Evolutionary conservation across 2,113 vertebrate genomes (phyloP).

Genomic region (Chionomys nivalis): DNA sequence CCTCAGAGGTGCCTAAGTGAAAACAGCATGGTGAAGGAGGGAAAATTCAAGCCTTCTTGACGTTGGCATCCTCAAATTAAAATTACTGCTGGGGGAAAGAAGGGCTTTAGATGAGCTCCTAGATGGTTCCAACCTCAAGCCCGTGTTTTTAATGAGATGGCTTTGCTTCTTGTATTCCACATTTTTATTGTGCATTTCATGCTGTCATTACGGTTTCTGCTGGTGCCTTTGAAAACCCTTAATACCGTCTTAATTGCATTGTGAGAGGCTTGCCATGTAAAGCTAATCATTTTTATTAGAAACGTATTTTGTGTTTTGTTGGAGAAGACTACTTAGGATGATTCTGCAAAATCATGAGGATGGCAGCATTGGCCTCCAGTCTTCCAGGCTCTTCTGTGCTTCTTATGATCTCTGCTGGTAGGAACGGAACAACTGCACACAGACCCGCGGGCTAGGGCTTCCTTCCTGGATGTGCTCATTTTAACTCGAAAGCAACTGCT

Average conservation of each 20-base stretch:
- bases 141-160: background rate
- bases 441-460: background rate
- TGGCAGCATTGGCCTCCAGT: background rate
- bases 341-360: background rate
- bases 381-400: background rate
- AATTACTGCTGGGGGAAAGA: conserved; percentile 30
- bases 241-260: conserved; percentile 62
- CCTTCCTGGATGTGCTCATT: background rate
- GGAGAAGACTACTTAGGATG: conserved; percentile 7
- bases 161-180: conserved; percentile 55
- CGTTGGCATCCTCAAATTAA: background rate
- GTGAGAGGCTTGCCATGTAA: conserved; percentile 33
- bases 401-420: background rate
- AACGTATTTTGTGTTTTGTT: conserved; percentile 30
- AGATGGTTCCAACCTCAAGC: background rate
- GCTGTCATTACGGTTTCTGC: conserved; percentile 18
- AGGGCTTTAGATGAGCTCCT: background rate
- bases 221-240: conserved; percentile 58
- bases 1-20: background rate
- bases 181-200: conserved; percentile 35
- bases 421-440: background rate
- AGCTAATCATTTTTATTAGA: conserved; percentile 40
- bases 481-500: conserved; percentile 31
- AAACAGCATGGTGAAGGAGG: background rate
- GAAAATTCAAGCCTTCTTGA: conserved; percentile 5